Conservation (phyloP, 2,888 invertebrate species). For the Acanthosepion esculentum region DNA sequence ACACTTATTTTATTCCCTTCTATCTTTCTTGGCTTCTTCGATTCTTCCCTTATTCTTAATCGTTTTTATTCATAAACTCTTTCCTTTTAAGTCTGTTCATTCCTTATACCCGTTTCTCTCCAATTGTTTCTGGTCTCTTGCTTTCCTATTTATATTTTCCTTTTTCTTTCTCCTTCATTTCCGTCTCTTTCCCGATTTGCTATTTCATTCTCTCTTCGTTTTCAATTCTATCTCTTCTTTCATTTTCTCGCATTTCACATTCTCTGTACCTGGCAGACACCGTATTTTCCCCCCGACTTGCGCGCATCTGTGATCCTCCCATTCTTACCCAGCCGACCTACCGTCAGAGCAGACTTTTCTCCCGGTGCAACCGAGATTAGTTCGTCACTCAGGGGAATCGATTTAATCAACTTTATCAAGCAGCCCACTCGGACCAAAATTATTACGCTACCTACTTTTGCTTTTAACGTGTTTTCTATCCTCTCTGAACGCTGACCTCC, state of each 20-base stretch:
- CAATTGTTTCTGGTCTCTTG: too few species aligned
- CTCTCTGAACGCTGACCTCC: neutral
- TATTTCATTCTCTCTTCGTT: neutral
- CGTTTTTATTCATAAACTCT: too few species aligned
- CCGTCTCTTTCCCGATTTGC: neutral
- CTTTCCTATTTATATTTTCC: too few species aligned
- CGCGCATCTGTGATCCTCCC: neutral
- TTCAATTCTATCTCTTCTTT: neutral
- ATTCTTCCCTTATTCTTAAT: too few species aligned
- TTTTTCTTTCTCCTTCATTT: neutral
- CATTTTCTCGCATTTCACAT: too few species aligned
- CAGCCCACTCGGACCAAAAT: neutral
- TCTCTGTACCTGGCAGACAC: too few species aligned
- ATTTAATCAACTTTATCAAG: constrained; percentile 22
- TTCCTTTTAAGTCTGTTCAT: too few species aligned
- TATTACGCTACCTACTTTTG: neutral
- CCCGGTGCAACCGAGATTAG: constrained; percentile 18
- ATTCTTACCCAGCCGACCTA: neutral
- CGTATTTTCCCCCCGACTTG: neutral
- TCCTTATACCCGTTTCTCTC: too few species aligned
- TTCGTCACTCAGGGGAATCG: neutral
- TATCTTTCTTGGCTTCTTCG: too few species aligned
- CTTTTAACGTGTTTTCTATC: constrained; percentile 11
- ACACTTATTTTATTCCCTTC: too few species aligned
- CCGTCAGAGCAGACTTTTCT: neutral